Conservation (phyloP, 2,888 invertebrate species). For the Horisme vitalbata region DNA sequence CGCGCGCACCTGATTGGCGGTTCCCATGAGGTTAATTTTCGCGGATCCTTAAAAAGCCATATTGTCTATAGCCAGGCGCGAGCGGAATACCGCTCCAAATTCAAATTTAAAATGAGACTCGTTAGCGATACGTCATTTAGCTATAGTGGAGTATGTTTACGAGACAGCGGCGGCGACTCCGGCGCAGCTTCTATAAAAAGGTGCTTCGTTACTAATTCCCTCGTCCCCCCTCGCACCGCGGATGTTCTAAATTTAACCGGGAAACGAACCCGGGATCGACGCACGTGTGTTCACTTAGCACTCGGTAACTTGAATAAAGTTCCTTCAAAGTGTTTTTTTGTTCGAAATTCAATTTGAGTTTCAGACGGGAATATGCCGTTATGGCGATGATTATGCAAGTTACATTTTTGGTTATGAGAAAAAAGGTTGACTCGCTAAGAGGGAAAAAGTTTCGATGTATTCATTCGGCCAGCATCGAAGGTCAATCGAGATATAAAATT, state of each 20-base stretch:
- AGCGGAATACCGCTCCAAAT: conserved; percentile 35
- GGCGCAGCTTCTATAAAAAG: conserved; percentile 78
- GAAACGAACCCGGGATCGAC: conserved; percentile 63
- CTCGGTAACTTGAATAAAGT: conserved; percentile 68
- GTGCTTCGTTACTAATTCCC: conserved; percentile 68
- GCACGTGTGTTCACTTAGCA: conserved; percentile 77
- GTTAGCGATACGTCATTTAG: conserved; percentile 35
- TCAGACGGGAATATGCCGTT: conserved; percentile 21
- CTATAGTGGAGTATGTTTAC: conserved; percentile 38
- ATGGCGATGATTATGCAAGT: conserved; percentile 35
- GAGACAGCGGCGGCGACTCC: conserved; percentile 45
- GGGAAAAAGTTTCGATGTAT: conserved; percentile 66
- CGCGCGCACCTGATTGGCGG: conserved; percentile 74
- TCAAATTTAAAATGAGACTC: conserved; percentile 35
- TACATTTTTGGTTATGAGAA: conserved; percentile 39
- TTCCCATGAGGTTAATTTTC: conserved; percentile 81
- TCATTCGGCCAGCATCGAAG: conserved; percentile 75
- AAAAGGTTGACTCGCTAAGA: conserved; percentile 51
- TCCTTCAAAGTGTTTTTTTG: conserved; percentile 41
- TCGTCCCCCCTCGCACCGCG: conserved; percentile 41
- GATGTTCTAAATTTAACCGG: conserved; percentile 70
- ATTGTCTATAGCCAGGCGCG: conserved; percentile 47
- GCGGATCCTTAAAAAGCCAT: conserved; percentile 59
- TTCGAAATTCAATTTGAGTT: conserved; percentile 34
- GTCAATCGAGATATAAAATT: conserved; percentile 77